Base-by-base conservation (phyloP, 1,140 invertebrate genomes). In the Drosophila bocki region DNA sequence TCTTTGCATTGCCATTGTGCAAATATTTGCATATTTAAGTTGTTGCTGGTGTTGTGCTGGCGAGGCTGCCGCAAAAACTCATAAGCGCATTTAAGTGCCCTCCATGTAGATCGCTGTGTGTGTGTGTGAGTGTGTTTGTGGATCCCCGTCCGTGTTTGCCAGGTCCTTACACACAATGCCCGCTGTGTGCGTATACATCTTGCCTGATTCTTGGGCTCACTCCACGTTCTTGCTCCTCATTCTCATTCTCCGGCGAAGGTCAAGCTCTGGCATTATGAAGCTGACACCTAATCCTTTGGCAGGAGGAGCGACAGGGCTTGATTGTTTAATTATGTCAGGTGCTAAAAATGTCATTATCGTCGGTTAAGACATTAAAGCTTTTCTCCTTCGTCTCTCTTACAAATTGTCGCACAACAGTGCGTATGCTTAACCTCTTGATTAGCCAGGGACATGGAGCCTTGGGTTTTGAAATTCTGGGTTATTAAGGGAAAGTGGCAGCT, bases 21-120 rank as follows among this genome's bases (percentile, higher is more conserved):
- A 90, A 90, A 90, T 90, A 90, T 90, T 90, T 90, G 85, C 85
- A 90, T 90, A 90, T 90, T 88, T 88, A 90, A 88, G 77, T 84
- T 88, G 80, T 77, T 82, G 63, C 60, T 82, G 77, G 54, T 58
- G 50, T 76, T 80, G 75, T 63, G 39, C 44, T 65, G 71, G 74
- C 65, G 77, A 74, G 59, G 67, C 67, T 84, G 80, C 85, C 74
- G 47, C 84, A 90, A 90, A 78, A 82, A 85, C 78, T 90, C 85
- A 90, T 90, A 90, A 90, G 85, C 85, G 85, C 81, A 90, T 90
- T 85, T 88, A 81, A 81, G 81, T 82, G 75, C 65, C 83, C 58
- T 60, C 75, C 74, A 65, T 60, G 63, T 35, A 50, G 51, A 22
- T 48, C 26, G 15, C 29, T 70, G 17, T 58, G n/a, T 45, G 44